These are phyloP conservation scores for Plectrocnemia conspersa DNA, from an alignment of 1,140 invertebrate species.

Conservation along the genomic window DNA sequence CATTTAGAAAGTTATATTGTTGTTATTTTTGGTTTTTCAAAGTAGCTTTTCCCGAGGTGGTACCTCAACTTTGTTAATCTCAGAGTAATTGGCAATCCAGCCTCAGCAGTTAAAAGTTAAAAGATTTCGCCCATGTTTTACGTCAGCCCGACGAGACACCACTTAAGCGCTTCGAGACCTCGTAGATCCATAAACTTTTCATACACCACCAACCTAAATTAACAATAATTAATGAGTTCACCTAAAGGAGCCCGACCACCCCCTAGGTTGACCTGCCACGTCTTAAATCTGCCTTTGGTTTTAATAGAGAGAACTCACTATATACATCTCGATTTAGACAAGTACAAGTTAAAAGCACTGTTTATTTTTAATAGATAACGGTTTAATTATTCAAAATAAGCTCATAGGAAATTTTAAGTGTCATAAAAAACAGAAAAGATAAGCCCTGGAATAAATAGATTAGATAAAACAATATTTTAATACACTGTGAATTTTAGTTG, in stretches of 20 bases:
- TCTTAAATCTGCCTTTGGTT: too few relatives aligned
- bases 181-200: constrained; percentile 23
- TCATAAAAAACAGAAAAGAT: too few relatives aligned
- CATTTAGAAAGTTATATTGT: constrained; percentile 10
- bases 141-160: constrained; percentile 11
- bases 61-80: constrained; percentile 34
- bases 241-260: constrained; percentile 1
- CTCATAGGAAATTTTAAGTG: too few relatives aligned
- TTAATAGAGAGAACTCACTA: too few relatives aligned
- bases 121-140: constrained; percentile 31
- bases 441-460: too few relatives aligned
- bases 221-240: constrained; percentile 27
- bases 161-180: constrained; percentile 9
- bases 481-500: too few relatives aligned
- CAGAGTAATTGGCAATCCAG: constrained; percentile 34
- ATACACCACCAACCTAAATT: constrained; percentile 18
- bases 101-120: constrained; percentile 33
- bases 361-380: too few relatives aligned
- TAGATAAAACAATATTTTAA: too few relatives aligned
- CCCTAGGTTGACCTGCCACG: constrained; percentile 18
- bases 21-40: constrained; percentile 17
- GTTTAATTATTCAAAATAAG: too few relatives aligned
- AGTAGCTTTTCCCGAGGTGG: constrained; percentile 9
- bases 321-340: too few relatives aligned
- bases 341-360: too few relatives aligned